phyloP scores from a whole-genome alignment of 2,888 invertebrate genomes.

The Agonopterix arenella region DNA sequence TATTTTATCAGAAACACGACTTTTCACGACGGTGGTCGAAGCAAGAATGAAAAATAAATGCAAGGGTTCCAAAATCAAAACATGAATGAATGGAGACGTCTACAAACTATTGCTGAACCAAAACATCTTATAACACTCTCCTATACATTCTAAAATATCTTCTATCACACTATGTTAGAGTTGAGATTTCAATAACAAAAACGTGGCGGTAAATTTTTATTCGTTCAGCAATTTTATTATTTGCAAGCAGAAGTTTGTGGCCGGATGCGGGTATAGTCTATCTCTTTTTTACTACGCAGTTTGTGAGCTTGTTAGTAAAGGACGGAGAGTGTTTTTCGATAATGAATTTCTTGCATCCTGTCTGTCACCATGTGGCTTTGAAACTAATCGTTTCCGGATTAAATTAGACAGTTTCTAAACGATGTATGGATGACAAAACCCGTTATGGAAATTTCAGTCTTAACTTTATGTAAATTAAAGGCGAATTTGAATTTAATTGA shows the following conservation, averaged over 20 bases:
- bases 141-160: background rate
- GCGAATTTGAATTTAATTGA: background rate
- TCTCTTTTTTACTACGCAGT: conserved; percentile 23
- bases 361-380: conserved; percentile 29
- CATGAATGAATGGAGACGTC: conserved; percentile 20
- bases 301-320: conserved; percentile 11
- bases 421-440: background rate
- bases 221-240: background rate
- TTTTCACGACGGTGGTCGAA: background rate
- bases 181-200: too few species aligned
- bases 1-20: conserved; percentile 1
- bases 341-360: conserved; percentile 67
- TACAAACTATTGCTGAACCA: background rate
- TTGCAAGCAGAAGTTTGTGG: conserved; percentile 40
- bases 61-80: conserved; percentile 8
- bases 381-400: conserved; percentile 66
- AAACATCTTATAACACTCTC: background rate
- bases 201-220: too few species aligned
- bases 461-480: background rate
- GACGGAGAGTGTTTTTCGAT: conserved; percentile 41
- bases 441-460: background rate
- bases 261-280: conserved; percentile 38
- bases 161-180: too few species aligned
- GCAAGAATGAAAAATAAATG: conserved; percentile 12
- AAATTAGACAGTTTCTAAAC: background rate